Conservation (phyloP, 1,140 invertebrate species). For the Bombyx mandarina region DNA sequence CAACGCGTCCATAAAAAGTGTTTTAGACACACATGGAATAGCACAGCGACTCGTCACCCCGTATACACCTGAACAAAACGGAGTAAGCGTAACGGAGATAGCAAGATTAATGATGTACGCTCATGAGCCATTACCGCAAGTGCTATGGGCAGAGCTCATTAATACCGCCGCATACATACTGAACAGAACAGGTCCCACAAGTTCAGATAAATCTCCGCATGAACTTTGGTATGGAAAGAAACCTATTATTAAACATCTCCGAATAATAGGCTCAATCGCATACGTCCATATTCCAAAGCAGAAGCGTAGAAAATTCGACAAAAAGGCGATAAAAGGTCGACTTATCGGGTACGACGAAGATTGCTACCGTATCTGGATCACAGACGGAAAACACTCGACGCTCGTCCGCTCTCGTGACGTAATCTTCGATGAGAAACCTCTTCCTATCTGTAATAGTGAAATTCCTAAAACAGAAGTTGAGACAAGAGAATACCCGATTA, state of each 20-base stretch:
- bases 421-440: too few species aligned
- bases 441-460: too few species aligned
- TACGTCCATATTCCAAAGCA: constrained; percentile 19
- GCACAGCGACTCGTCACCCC: constrained; percentile 33
- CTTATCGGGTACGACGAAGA: too few species aligned
- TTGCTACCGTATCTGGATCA: too few species aligned
- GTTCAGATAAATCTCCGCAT: too few species aligned
- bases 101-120: constrained; percentile 6
- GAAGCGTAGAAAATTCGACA: constrained; percentile 14
- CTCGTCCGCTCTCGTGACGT: too few species aligned
- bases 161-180: constrained; percentile 16
- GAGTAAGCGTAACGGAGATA: constrained; percentile 37
- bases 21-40: constrained; percentile 19
- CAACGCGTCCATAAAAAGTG: too few species aligned
- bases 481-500: too few species aligned
- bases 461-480: too few species aligned
- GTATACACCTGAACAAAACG: constrained; percentile 67
- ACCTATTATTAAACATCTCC: constrained; percentile 12
- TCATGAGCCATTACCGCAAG: constrained; percentile 9
- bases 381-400: too few species aligned
- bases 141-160: constrained; percentile 17
- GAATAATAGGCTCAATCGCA: constrained; percentile 10
- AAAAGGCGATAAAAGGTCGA: constrained; percentile 12
- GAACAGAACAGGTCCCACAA: constrained; percentile 13
- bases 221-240: constrained; percentile 12